Percentiles rank a stretch among this genome's conserved stretches.
These are phyloP conservation scores for Labeo rohita DNA, from an alignment of 2,113 vertebrate species.

Conservation along the genomic window DNA sequence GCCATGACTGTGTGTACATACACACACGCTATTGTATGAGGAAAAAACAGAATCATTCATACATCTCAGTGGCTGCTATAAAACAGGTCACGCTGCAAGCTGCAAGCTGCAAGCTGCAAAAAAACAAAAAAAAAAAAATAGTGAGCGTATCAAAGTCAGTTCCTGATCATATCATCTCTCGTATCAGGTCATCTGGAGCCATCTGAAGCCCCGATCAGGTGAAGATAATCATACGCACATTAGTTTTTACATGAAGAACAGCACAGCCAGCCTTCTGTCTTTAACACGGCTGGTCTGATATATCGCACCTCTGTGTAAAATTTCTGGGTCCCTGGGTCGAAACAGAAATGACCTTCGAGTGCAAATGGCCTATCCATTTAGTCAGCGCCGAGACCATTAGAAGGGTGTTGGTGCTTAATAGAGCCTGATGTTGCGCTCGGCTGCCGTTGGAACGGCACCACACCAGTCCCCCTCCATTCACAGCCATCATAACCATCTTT, in stretches of 20 bases:
- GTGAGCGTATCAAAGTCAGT: background rate
- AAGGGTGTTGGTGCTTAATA: conserved; percentile 37
- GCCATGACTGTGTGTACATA: no score
- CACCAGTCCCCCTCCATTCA: conserved; percentile 33
- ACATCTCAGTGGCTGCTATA: background rate
- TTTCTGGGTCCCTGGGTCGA: conserved; percentile 40
- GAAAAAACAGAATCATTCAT: no score
- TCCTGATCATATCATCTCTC: background rate
- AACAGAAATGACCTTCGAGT: conserved; percentile 36
- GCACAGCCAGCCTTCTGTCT: conserved; percentile 12
- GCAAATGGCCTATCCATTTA: conserved; percentile 48
- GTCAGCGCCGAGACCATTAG: conserved; percentile 44
- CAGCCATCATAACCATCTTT: conserved; percentile 38
- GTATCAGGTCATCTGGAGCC: background rate
- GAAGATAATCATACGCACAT: conserved; percentile 18
- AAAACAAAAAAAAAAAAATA: no score
- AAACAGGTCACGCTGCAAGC: background rate
- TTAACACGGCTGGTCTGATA: conserved; percentile 16
- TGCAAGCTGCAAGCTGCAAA: no score
- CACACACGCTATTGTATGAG: no score
- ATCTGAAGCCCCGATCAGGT: background rate
- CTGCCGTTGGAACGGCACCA: background rate
- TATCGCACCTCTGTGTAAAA: conserved; percentile 20
- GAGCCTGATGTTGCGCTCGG: conserved; percentile 8
- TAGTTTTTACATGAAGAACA: conserved; percentile 16